Conservation (phyloP, 1,140 invertebrate genomes). For the Hormaphis cornu region DNA sequence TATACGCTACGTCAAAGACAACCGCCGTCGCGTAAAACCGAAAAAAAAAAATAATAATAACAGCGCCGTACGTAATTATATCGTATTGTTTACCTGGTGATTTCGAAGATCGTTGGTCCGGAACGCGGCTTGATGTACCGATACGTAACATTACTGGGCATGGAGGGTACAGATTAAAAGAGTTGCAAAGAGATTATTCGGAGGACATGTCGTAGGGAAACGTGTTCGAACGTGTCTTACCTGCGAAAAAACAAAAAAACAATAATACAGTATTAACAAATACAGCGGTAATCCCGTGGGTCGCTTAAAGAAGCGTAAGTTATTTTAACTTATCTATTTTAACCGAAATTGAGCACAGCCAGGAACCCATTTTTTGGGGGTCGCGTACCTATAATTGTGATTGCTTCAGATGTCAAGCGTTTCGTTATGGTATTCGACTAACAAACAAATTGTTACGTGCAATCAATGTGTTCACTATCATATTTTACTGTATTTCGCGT, state of each 20-base stretch:
- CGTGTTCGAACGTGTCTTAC: not conserved
- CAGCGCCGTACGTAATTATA: conserved; percentile 9
- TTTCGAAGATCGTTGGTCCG: not conserved
- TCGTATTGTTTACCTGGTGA: conserved; percentile 16
- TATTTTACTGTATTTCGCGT: too few species aligned
- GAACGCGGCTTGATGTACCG: not conserved
- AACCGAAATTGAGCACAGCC: too few species aligned
- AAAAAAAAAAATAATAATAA: too few species aligned
- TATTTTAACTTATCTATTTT: too few species aligned
- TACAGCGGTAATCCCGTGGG: too few species aligned
- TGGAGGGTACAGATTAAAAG: not conserved
- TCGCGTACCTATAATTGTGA: too few species aligned
- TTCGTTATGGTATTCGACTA: too few species aligned
- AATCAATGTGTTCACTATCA: too few species aligned
- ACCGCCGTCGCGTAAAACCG: not conserved
- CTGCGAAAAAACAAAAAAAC: not conserved
- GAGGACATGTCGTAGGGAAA: not conserved
- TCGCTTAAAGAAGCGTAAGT: too few species aligned
- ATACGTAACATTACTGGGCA: not conserved
- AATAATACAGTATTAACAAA: not conserved
- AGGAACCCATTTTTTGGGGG: too few species aligned
- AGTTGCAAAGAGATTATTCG: conserved; percentile 18
- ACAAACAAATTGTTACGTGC: too few species aligned
- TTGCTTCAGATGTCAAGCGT: too few species aligned
- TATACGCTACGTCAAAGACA: not conserved